Conservation (phyloP, 2,797 vertebrate species). For the Manis pentadactyla region DNA sequence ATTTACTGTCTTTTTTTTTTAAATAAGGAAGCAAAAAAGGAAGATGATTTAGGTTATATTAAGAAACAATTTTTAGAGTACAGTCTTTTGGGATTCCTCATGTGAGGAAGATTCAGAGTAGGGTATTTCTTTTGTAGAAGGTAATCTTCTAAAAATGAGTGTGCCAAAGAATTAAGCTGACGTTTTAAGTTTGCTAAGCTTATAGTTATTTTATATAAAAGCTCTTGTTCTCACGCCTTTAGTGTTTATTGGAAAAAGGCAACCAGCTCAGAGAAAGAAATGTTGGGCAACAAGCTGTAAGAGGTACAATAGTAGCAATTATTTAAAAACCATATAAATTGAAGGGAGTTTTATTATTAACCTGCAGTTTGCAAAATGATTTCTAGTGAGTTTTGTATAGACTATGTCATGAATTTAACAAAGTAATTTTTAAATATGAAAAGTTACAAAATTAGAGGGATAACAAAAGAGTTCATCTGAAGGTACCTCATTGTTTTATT, state of each 20-base stretch:
- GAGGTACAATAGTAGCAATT: neutral
- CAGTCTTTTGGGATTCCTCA: neutral
- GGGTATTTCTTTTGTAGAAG: slow-evolving; percentile 44
- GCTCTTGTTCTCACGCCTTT: neutral
- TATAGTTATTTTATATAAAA: slow-evolving; percentile 39
- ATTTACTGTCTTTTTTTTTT: neutral
- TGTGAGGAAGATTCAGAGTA: neutral
- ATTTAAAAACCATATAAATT: neutral
- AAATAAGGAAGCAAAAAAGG: neutral
- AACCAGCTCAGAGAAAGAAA: slow-evolving; percentile 14
- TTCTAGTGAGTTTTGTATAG: slow-evolving; percentile 26
- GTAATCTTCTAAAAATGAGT: slow-evolving; percentile 26
- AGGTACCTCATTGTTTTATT: neutral
- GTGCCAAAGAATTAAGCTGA: slow-evolving; percentile 37
- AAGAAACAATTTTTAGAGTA: neutral
- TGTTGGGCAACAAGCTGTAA: neutral
- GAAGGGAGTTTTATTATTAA: neutral
- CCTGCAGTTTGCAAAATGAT: slow-evolving; percentile 22
- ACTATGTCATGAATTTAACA: slow-evolving; percentile 13
- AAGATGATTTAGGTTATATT: neutral
- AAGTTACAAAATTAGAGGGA: slow-evolving; percentile 18
- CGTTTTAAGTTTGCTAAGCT: slow-evolving; percentile 19
- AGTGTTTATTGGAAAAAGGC: neutral
- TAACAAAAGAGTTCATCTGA: neutral
- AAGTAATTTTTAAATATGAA: neutral